Base-by-base conservation (phyloP, 2,888 invertebrate genomes). In the Galerucella calmariensis region DNA sequence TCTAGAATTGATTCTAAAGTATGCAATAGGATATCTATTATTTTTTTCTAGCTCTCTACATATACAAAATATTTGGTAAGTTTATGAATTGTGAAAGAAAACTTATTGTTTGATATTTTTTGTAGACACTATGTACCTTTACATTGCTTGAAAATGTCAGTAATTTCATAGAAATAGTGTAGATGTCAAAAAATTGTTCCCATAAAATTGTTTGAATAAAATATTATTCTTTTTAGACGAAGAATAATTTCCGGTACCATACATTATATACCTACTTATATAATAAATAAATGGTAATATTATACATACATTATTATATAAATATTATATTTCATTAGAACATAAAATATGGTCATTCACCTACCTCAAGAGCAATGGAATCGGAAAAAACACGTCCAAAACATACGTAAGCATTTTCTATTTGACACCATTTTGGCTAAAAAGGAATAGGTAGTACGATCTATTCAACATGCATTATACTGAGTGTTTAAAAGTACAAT, bases 341-440 rank as follows among this genome's bases (percentile, higher is more conserved):
- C 58, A 48, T 14, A 35, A 59, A n/a, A n/a, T n/a, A n/a, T 77
- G 78, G 80, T 80, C 79, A 69, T 78, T 80, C 74, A 80, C 79
- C 79, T 72, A 62, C 48, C 67, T 67, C 35, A 71, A 75, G 75
- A 77, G 78, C 74, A 80, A 78, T 77, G 76, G 68, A 75, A 76
- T 76, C 44, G 75, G 41, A 61, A 74, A 73, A 63, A 69, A 76
- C 70, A 72, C 79, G 78, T 79, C 79, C 81, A 78, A 82, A 83
- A 83, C 83, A 82, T 76, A 78, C 80, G 81, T 83, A 78, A 79
- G 82, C 82, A 80, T 73, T 81, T 82, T 83, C 80, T 77, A 79
- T 78, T 72, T 80, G 81, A 81, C 81, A 81, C 79, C 81, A 76
- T 77, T 81, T 78, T 78, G 62, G 75, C 67, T 77, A 76, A 72